Conservation (phyloP, 2,113 vertebrate genomes). For the Gallinago jamesoni region DNA sequence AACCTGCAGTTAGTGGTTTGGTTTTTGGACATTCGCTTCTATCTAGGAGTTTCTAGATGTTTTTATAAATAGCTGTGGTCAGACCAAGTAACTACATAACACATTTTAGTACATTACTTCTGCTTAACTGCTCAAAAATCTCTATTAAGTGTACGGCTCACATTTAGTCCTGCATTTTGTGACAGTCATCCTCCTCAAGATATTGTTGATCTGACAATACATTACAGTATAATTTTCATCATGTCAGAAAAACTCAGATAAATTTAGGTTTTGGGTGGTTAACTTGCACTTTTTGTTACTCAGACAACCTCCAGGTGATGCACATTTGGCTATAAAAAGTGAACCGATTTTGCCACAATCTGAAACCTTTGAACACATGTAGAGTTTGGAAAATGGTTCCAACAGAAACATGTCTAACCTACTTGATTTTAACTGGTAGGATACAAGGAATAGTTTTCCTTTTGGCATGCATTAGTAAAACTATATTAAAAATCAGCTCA, state of each 20-base stretch:
- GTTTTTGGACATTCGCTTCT: neutral
- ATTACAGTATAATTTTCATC: neutral
- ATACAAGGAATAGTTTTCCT: neutral
- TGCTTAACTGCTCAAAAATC: accelerated
- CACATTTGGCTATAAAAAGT: neutral
- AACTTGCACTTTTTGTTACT: neutral
- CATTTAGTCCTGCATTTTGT: neutral
- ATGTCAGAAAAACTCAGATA: neutral
- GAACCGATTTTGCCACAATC: neutral
- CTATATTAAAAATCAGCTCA: neutral
- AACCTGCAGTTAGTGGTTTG: accelerated
- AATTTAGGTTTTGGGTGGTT: neutral
- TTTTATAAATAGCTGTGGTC: neutral
- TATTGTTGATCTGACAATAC: neutral
- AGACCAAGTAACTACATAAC: neutral
- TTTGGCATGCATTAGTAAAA: neutral
- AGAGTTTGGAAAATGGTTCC: neutral
- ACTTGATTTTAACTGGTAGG: neutral
- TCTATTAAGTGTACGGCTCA: neutral
- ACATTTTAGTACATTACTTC: neutral
- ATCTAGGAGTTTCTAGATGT: neutral
- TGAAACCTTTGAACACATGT: neutral
- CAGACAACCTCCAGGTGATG: neutral
- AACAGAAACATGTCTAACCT: neutral
- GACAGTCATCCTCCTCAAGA: neutral